These are phyloP conservation scores for Adelognathus sp. DNA, from an alignment of 2,888 invertebrate species.

Conservation along the genomic window DNA sequence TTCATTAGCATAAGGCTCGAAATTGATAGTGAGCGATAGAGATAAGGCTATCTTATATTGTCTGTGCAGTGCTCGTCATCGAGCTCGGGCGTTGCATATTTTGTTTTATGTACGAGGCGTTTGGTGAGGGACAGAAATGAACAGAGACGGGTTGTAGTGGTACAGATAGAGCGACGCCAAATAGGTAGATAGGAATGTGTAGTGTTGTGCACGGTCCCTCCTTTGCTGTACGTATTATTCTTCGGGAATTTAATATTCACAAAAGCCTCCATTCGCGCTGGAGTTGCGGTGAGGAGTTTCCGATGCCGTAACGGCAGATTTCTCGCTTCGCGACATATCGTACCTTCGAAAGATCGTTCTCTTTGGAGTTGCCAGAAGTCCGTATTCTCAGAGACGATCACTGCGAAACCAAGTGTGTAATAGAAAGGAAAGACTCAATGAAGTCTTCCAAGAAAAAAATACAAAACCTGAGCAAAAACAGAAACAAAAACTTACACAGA, in stretches of 20 bases:
- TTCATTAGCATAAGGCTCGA: conserved; percentile 79
- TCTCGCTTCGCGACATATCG: conserved; percentile 49
- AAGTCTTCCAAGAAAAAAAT: too few relatives aligned
- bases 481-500: too few relatives aligned
- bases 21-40: conserved; percentile 78
- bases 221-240: conserved; percentile 68
- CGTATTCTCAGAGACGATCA: conserved; percentile 30
- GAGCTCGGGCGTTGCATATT: conserved; percentile 40
- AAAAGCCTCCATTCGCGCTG: conserved; percentile 73
- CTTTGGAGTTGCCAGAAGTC: not conserved
- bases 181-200: conserved; percentile 20
- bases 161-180: conserved; percentile 6
- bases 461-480: too few relatives aligned
- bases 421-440: too few relatives aligned
- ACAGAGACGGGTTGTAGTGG: conserved; percentile 35
- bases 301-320: conserved; percentile 52
- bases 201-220: conserved; percentile 39
- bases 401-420: too few relatives aligned
- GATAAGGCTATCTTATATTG: conserved; percentile 49
- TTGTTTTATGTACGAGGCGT: conserved; percentile 45
- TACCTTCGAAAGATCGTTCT: conserved; percentile 15
- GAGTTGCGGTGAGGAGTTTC: conserved; percentile 30
- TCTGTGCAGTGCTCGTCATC: conserved; percentile 45
- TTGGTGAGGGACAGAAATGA: not conserved
- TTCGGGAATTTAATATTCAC: conserved; percentile 80